Base-by-base conservation (phyloP, 2,113 vertebrate species). In the Phodopus roborovskii region DNA sequence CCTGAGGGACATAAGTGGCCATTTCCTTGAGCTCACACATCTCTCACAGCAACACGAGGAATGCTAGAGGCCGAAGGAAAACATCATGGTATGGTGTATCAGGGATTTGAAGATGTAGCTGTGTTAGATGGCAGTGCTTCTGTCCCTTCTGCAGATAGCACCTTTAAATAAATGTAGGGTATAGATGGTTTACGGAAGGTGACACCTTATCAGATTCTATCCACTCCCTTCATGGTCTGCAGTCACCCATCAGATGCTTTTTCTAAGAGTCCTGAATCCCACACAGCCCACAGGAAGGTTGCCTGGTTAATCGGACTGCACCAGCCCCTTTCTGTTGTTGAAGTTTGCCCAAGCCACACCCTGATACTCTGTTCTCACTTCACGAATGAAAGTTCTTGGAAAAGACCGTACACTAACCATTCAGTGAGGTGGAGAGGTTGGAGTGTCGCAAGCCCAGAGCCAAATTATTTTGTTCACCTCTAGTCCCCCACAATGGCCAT, bases 191-290 rank as follows among this genome's bases (percentile, higher is more conserved):
- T 42, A 64, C 17, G 28, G 39, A 62, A 87, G 70, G 70, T 8
- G 53, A 9, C 16, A 17, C 19, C 30, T 30, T 20, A 9, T 94
- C 53, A 45, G 30, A 1, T 8, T 5, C 36, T 50, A 24, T 30
- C 28, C 2, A 39, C 1, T 5, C 7, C 10, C 26, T 26, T 22
- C 42, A 0, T 17, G 6, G 13, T 91, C 83, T n/a, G 15, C 3
- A 45, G 0, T 30, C 26, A 45, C 56, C 12, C 9, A 7, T 86
- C 36, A 70, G 81, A 22, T 33, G 39, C 60, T 86, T 13, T 42
- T 5, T 36, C 42, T 22, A 33, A 86, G 19, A 0, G 45, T 33
- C 70, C 42, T 19, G 24, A 9, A 7, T 56, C n/a, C 10, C 5
- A 53, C 53, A 16, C 1, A 33, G n/a, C 33, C 64, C 4, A 1